Evolutionary conservation across 2,113 vertebrate genomes (phyloP).

Genomic region (Anhinga anhinga): DNA sequence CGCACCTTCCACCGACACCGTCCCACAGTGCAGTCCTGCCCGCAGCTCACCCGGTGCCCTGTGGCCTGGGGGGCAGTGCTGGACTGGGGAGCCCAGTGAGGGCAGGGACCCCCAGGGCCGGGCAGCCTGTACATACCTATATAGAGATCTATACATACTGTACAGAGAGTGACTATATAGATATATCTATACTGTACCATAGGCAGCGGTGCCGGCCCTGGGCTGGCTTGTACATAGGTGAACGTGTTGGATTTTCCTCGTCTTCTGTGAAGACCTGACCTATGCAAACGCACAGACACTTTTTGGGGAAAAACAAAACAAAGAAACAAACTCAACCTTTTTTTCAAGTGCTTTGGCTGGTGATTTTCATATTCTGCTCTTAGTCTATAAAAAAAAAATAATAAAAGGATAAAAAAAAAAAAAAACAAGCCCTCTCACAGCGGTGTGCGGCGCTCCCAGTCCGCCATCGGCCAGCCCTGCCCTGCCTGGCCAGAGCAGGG

Average conservation of each 20-base stretch:
- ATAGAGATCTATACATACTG: conserved; percentile 64
- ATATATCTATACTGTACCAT: conserved; percentile 55
- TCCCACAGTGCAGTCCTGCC: not conserved
- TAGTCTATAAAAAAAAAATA: conserved; percentile 73
- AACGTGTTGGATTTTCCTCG: conserved; percentile 67
- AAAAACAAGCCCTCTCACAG: not conserved
- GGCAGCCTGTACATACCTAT: conserved; percentile 60
- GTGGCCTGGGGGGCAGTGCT: not conserved
- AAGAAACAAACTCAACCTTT: conserved; percentile 64
- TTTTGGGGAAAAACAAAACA: conserved; percentile 65
- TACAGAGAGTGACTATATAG: conserved; percentile 55
- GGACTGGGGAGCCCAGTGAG: not conserved
- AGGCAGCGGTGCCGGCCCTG: not conserved
- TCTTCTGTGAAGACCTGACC: conserved; percentile 85
- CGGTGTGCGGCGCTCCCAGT: not conserved
- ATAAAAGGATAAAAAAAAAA: conserved; percentile 66
- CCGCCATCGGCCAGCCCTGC: too few species aligned
- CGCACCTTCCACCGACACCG: not conserved
- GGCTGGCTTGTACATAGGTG: conserved; percentile 62
- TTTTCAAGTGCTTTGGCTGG: conserved; percentile 80
- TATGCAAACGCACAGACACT: conserved; percentile 87
- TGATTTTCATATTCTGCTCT: conserved; percentile 84
- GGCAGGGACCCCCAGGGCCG: not conserved
- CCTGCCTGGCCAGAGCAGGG: not conserved
- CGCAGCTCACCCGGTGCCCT: not conserved